phyloP scores from a whole-genome alignment of 2,113 vertebrate genomes.

The Menura novaehollandiae region DNA sequence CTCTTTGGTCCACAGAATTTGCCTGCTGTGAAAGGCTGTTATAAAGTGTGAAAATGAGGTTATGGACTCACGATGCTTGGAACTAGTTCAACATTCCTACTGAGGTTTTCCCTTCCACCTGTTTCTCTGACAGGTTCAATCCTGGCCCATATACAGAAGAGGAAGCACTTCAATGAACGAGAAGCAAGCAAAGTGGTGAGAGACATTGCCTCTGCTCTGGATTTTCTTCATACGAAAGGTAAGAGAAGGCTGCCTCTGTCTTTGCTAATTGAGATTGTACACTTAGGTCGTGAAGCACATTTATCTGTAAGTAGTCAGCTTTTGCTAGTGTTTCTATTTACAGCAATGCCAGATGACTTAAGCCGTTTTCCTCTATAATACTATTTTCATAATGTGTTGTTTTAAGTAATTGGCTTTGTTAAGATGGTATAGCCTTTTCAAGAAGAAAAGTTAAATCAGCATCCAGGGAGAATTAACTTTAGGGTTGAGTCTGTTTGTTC shows the following conservation, averaged over 20 bases:
- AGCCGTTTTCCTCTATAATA: neutral
- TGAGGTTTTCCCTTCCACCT: neutral
- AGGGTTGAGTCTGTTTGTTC: neutral
- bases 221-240: constrained; percentile 97
- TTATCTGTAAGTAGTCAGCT: neutral
- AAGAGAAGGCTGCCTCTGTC: neutral
- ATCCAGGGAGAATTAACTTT: neutral
- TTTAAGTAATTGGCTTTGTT: neutral
- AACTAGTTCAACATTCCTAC: neutral
- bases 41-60: neutral
- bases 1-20: neutral
- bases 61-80: neutral
- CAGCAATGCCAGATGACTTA: neutral
- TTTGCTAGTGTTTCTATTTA: neutral
- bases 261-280: neutral
- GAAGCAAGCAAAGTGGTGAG: constrained; percentile 93
- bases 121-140: constrained; percentile 83
- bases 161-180: constrained; percentile 92
- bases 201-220: constrained; percentile 89
- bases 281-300: neutral
- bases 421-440: neutral
- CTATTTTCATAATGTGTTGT: neutral
- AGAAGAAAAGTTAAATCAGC: neutral
- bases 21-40: neutral
- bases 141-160: constrained; percentile 90